Percentiles rank a stretch among this genome's conserved stretches.
Conservation (phyloP, 2,113 vertebrate genomes). For the Chrysemys picta region DNA sequence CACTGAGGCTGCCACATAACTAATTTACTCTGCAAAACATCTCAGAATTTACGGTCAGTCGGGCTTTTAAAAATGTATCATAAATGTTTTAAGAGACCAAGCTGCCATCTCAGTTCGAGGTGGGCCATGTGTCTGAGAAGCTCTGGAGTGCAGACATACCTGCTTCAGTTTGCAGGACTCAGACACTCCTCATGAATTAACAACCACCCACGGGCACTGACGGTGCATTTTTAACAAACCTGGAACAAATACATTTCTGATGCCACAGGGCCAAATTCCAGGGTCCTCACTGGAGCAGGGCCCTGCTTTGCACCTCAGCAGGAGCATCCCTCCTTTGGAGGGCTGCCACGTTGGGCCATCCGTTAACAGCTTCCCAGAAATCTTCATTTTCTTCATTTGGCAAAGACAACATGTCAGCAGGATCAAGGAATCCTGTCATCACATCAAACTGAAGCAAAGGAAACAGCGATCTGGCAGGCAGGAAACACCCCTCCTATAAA, state of each 20-base stretch:
- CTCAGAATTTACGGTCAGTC: constrained; percentile 59
- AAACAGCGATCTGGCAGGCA: constrained; percentile 21
- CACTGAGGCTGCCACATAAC: constrained; percentile 39
- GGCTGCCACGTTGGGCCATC: accelerated
- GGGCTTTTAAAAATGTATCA: constrained; percentile 57
- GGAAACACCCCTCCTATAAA: constrained; percentile 57
- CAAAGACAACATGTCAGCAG: constrained; percentile 64
- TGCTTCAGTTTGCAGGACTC: constrained; percentile 48
- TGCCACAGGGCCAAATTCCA: not conserved
- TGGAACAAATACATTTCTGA: not conserved
- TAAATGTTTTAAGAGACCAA: constrained; percentile 40
- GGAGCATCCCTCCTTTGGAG: accelerated
- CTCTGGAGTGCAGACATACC: constrained; percentile 51
- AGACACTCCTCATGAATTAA: constrained; percentile 46
- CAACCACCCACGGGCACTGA: constrained; percentile 41
- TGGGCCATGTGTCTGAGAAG: too few species aligned
- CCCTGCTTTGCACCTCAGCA: accelerated
- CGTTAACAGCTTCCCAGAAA: not conserved
- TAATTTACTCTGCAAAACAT: constrained; percentile 60
- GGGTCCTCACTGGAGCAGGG: not conserved
- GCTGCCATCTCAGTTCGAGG: constrained; percentile 61
- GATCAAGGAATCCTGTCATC: not conserved
- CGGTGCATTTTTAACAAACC: constrained; percentile 36
- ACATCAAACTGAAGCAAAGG: not conserved
- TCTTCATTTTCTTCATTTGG: not conserved